Evolutionary conservation across 2,888 invertebrate genomes (phyloP), one percentile per base, ranked within the genome.

Genomic region (Xylocampa areola): DNA sequence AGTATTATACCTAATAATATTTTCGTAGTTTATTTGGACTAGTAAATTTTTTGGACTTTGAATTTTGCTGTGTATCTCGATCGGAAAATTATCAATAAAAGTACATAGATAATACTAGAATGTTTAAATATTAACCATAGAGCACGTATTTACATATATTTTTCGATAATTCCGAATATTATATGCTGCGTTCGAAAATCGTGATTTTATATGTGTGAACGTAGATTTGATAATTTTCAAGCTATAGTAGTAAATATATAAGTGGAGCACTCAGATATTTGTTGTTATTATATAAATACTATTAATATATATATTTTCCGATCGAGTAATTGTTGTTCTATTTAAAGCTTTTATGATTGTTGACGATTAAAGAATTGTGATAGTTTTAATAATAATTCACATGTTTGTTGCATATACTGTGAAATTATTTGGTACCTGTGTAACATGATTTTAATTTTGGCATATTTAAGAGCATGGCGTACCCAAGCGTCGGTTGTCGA

Each of bases 341-440:
- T 81, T 87, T 75, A 88, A 90, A 91, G 87, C 88, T 89, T 92
- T 83, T 90, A 84, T 85, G 71, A 91, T 89, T 89, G 91, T 92
- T 92, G 82, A 89, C 71, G 72, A 84, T 85, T 85, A 70, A 84
- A 79, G 73, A 77, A 79, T 76, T 82, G 81, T 82, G 81, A 82
- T 82, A 82, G 82, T 82, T 82, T 83, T 68, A 76, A 60, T 68
- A 76, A 60, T 51, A 70, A 76, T 74, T 77, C 60, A 73, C 68
- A 79, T 77, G 79, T 84, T 82, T 80, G 79, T 69, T 63, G 76
- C 76, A 75, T 79, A 66, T 68, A 78, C 76, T 73, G 62, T 82
- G 54, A 85, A 67, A 73, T 82, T 55, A 62, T 43, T 74, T 73
- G 21, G 17, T 69, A 75, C n/a, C n/a, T n/a, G n/a, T 75, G 57